Evolutionary conservation across 2,113 vertebrate species (phyloP), one percentile per base, ranked within the genome.

Genomic region (Willisornis vidua): DNA sequence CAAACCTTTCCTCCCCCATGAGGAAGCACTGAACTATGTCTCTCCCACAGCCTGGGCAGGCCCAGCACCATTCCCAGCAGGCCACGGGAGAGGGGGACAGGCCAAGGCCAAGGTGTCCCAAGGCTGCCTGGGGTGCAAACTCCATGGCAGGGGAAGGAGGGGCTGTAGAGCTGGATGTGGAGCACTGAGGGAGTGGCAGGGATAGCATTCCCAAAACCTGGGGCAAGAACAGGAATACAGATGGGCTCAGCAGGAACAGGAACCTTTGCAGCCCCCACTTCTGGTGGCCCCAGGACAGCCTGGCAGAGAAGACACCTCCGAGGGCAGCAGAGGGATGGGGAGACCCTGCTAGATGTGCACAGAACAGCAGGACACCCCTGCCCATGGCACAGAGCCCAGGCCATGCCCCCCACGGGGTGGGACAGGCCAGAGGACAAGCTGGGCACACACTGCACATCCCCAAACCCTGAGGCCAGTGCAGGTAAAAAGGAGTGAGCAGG

Each of bases 261-360:
- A 75, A 33, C 5, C 28, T 29, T 13, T 0, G 6, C 9, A 28
- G 59, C 31, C 54, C 48, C 45, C 17, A 7, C 6, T 37, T 10
- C 25, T 9, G 35, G n/a, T 23, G 57, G 66, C 71, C 46, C 37
- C 59, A 24, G 4, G 2, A 76, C 14, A 57, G n/a, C 26, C 46
- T 17, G 76, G 37, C 49, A 80, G 19, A 59, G 43, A 23, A 80
- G 59, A 22, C 5, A 3, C 33, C 68, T 17, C 45, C 0, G 1
- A 25, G 59, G 33, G 54, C 71, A 79, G 89, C 76, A 52, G 13
- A 3, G 45, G 67, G 11, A 28, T 1, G 1, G 68, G 41, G 29
- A 85, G 9, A 66, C 26, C 0, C 19, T 5, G 19, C 14, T 49
- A 37, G 45, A 28, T 24, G 65, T 3, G 3, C 35, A 26, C 0